Base-by-base conservation (phyloP, 2,888 invertebrate species). In the Alitta virens region DNA sequence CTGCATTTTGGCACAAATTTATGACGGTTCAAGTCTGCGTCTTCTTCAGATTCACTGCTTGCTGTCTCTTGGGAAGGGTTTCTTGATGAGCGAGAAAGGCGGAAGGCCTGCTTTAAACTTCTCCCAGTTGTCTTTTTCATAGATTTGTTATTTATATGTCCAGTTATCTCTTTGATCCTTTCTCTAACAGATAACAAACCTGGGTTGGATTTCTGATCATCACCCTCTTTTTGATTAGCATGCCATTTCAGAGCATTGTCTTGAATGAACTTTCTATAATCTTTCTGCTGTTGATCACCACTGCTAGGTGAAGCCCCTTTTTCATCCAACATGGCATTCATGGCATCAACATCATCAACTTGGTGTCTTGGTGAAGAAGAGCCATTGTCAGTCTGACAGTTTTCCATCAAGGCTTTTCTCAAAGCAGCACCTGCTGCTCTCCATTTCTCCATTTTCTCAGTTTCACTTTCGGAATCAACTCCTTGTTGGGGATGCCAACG, bases 21-120 rank as follows among this genome's bases (percentile, higher is more conserved):
- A 21, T 59, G 59, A 23, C 59, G 33, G 18, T 50, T 51, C 5
- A 24, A 23, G 7, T 59, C 59, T 21, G 50, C 38, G n/a, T 59
- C 59, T 5, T 50, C 59, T 24, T 59, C 59, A 14, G 59, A 59
- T 25, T 59, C 59, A 18, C 59, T 59, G 52, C 59, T 59, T 14
- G 38, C 49, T 21, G 21, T 21, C 21, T 46, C 46, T 21, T 46
- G 46, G 14, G 49, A 46, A 21, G 46, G 59, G 25, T 49, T 49
- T 16, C 49, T 50, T 27, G 59, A 59, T 21, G 59, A 50, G 9
- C 59, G 59, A 1, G 59, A 49, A 25, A 49, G 40, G 7, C 49
- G 38, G 1, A 49, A 49, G 33, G 46, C 57, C 12, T 33, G 33
- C 12, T 33, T 33, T 12, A 33, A 33, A 12, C 33, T 33, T 21